Evolutionary conservation across 2,113 vertebrate genomes (phyloP).

Genomic region (Mus spicilegus): DNA sequence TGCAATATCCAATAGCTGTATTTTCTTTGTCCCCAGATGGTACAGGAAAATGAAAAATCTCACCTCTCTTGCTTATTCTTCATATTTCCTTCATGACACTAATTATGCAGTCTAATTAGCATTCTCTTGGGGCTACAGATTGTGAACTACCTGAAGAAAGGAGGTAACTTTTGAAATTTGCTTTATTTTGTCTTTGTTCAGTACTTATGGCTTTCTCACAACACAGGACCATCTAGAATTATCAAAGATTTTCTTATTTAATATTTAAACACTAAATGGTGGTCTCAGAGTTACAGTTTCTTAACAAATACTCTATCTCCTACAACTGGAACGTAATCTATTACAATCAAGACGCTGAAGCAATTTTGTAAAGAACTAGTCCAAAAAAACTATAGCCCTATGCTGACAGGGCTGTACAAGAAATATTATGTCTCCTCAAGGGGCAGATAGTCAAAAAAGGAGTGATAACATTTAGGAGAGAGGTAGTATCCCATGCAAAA

Average conservation of each 20-base stretch:
- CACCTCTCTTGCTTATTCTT: conserved; percentile 73
- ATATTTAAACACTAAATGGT: neutral
- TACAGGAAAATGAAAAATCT: conserved; percentile 75
- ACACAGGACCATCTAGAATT: neutral
- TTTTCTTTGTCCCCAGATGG: conserved; percentile 57
- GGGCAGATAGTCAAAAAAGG: neutral
- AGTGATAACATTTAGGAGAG: neutral
- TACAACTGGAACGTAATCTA: neutral
- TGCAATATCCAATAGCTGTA: neutral
- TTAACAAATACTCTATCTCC: conserved; percentile 12
- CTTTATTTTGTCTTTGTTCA: conserved; percentile 55
- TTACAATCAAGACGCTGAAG: neutral
- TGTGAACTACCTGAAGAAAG: conserved; percentile 58
- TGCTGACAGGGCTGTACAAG: neutral
- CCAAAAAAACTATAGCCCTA: neutral
- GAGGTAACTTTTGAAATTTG: conserved; percentile 23
- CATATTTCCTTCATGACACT: conserved; percentile 62
- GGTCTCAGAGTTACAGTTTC: neutral
- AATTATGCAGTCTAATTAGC: conserved; percentile 75
- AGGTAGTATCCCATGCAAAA: neutral
- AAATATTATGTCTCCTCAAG: neutral
- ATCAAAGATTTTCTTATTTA: neutral
- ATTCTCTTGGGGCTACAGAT: conserved; percentile 47
- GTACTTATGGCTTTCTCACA: neutral
- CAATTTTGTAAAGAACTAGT: neutral